These are phyloP conservation scores for Phymanthus crucifer DNA, from an alignment of 92 coral and sea anemone genomes.

Conservation along the genomic window DNA sequence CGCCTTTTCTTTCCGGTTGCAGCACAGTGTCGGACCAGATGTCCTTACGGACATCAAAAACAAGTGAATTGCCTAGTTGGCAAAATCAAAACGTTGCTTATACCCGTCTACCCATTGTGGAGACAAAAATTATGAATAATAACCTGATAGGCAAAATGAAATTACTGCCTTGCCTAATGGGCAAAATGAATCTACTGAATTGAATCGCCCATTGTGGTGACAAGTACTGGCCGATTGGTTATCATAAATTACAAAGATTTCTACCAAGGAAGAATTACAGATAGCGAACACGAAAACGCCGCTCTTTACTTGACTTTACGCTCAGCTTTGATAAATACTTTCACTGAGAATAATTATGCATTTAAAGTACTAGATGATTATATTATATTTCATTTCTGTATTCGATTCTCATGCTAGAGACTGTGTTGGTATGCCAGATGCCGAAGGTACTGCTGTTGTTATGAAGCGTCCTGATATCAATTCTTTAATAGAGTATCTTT, in stretches of 20 bases:
- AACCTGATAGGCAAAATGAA: too few relatives aligned
- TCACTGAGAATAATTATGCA: slow-evolving; percentile 34
- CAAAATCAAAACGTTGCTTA: slow-evolving; percentile 1
- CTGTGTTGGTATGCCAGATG: slow-evolving; percentile 57
- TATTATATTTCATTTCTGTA: slow-evolving; percentile 32
- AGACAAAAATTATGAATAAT: not conserved
- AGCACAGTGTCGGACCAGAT: not conserved
- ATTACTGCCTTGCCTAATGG: not conserved
- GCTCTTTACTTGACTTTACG: slow-evolving; percentile 33
- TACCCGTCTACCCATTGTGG: not conserved
- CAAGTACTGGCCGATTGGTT: slow-evolving; percentile 37
- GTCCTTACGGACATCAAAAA: not conserved
- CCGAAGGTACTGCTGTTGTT: slow-evolving; percentile 60
- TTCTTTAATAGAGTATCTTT: slow-evolving; percentile 47
- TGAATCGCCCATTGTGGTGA: slow-evolving; percentile 41
- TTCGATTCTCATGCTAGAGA: slow-evolving; percentile 60
- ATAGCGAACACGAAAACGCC: slow-evolving; percentile 32
- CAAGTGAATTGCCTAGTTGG: not conserved
- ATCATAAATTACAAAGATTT: slow-evolving; percentile 29
- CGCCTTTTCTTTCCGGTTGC: not conserved
- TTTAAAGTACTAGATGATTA: too few relatives aligned
- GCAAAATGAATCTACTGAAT: not conserved
- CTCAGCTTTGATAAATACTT: slow-evolving; percentile 35
- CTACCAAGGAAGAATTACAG: slow-evolving; percentile 39
- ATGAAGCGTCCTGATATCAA: too few relatives aligned